These are phyloP conservation scores for Trinorchestia longiramus DNA, from an alignment of 1,140 invertebrate species.

Conservation along the genomic window DNA sequence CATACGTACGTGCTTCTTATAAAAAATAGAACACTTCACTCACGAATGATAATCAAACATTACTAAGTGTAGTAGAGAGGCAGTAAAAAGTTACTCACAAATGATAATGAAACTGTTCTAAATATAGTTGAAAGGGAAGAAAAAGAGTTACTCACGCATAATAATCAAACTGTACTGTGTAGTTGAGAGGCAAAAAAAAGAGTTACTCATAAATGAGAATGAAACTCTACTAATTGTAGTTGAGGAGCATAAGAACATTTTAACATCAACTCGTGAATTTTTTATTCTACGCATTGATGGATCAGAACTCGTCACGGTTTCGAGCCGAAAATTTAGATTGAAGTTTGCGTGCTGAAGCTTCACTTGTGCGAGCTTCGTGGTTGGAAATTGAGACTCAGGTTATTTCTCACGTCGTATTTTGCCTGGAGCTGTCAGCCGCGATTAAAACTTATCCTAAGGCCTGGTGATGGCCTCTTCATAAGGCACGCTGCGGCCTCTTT, in stretches of 20 bases:
- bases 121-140: too few species aligned
- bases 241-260: neutral
- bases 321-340: neutral
- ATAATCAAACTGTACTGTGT: too few species aligned
- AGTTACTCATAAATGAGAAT: too few species aligned
- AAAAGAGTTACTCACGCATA: too few species aligned
- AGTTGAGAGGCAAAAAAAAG: too few species aligned
- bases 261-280: neutral
- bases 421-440: constrained; percentile 21
- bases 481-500: constrained; percentile 3
- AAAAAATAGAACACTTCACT: too few species aligned
- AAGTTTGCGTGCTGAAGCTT: constrained; percentile 1
- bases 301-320: neutral
- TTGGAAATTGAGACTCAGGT: neutral
- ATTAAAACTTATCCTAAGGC: neutral
- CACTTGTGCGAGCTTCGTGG: neutral
- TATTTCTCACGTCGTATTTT: constrained; percentile 51
- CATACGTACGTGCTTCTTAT: too few species aligned
- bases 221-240: too few species aligned
- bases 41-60: too few species aligned
- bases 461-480: neutral
- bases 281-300: neutral
- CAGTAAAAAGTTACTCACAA: too few species aligned
- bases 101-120: too few species aligned
- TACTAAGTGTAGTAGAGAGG: too few species aligned